Percentiles rank a stretch among this genome's conserved stretches.
Evolutionary conservation across 2,113 vertebrate genomes (phyloP).

Genomic region (Elephas maximus): DNA sequence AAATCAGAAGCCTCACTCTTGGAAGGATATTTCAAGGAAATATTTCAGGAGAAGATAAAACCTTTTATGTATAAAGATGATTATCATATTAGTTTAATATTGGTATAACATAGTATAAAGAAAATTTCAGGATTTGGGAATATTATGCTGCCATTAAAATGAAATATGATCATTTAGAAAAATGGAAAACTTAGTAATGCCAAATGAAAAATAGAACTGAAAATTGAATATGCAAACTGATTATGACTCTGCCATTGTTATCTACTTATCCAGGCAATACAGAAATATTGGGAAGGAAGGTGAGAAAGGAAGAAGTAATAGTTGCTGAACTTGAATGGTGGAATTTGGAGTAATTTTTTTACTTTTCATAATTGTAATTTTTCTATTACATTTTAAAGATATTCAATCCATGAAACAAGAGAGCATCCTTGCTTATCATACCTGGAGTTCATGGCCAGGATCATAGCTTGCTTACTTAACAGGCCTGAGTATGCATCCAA

Average conservation of each 20-base stretch:
- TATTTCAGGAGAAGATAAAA: background rate
- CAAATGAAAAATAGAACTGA: background rate
- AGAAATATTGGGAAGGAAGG: background rate
- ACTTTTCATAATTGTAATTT: background rate
- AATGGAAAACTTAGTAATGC: background rate
- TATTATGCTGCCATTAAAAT: background rate
- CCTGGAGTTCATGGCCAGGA: conserved; percentile 79
- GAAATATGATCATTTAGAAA: background rate
- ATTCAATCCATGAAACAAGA: background rate
- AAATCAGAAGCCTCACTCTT: background rate
- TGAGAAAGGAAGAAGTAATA: background rate
- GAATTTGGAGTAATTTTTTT: conserved; percentile 6
- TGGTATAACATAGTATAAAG: background rate
- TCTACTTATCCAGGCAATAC: background rate
- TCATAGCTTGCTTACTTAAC: conserved; percentile 63
- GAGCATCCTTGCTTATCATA: background rate
- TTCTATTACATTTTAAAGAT: background rate
- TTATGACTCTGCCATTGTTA: background rate
- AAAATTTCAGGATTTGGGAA: background rate
- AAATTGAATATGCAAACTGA: background rate
- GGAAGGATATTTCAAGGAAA: background rate
- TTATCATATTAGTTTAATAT: background rate
- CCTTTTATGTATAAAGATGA: background rate
- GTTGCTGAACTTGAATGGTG: background rate
- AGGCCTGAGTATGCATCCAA: background rate